A percentile compares a stretch with the other conserved stretches of the same genome.
Evolutionary conservation across 1,140 invertebrate genomes (phyloP).

Genomic region (Formica exsecta): DNA sequence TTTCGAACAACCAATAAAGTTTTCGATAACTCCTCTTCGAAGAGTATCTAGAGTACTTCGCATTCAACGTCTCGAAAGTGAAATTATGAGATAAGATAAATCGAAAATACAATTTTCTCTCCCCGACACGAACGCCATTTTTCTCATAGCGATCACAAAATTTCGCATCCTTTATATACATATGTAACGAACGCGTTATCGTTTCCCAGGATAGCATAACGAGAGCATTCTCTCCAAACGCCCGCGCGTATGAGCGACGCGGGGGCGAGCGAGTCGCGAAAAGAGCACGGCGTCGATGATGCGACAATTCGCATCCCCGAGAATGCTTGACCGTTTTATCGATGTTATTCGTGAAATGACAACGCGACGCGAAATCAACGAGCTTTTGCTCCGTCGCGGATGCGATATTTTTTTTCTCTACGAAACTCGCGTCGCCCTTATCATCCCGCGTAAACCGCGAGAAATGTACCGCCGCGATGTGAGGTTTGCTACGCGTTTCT

Average conservation of each 20-base stretch:
- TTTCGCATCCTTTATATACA: background rate
- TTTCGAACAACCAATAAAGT: background rate
- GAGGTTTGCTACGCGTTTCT: too few relatives aligned
- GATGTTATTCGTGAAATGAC: constrained; percentile 24
- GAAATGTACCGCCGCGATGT: background rate
- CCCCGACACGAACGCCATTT: background rate
- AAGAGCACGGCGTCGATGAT: constrained; percentile 59
- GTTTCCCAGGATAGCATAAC: background rate
- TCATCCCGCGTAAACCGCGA: background rate
- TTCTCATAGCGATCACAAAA: background rate
- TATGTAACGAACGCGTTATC: constrained; percentile 8
- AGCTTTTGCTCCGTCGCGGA: background rate
- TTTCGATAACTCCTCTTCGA: background rate
- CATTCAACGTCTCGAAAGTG: background rate
- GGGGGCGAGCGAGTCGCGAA: constrained; percentile 54
- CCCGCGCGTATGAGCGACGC: constrained; percentile 42
- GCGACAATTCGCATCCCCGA: constrained; percentile 60
- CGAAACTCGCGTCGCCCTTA: background rate
- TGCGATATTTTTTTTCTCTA: background rate
- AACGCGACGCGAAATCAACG: background rate
- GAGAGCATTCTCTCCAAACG: constrained; percentile 22
- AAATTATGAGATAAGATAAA: background rate
- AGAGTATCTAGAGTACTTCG: background rate
- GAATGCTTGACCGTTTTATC: constrained; percentile 6
- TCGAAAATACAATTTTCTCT: background rate